Conservation (phyloP, 2,888 invertebrate species). For the Philaethria dido region DNA sequence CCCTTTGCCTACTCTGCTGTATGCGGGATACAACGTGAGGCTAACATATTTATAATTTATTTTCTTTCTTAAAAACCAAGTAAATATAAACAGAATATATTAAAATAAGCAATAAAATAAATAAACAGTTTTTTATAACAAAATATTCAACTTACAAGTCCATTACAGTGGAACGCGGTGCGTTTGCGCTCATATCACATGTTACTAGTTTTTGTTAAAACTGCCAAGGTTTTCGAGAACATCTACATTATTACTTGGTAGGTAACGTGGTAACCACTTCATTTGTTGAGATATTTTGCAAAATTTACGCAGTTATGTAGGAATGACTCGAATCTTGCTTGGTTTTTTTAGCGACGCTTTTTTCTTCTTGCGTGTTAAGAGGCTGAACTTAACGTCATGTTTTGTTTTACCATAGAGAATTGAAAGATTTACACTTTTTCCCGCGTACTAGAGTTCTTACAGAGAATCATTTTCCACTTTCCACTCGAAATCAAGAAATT, state of each 20-base stretch:
- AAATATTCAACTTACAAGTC: slow-evolving; percentile 28
- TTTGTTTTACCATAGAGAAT: too few species aligned
- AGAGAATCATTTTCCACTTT: too few species aligned
- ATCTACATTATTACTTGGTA: slow-evolving; percentile 19
- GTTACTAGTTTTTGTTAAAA: slow-evolving; percentile 44
- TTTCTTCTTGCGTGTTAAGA: not conserved
- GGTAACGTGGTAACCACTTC: slow-evolving; percentile 3
- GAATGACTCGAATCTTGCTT: not conserved
- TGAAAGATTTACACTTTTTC: too few species aligned
- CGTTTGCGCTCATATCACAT: slow-evolving; percentile 42
- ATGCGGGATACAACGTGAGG: too few species aligned
- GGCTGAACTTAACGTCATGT: too few species aligned
- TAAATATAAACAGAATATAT: not conserved
- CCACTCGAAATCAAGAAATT: too few species aligned
- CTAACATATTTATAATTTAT: not conserved
- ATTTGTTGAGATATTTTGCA: slow-evolving; percentile 4
- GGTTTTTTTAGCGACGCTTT: too few species aligned
- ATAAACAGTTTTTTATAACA: slow-evolving; percentile 12
- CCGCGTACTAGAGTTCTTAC: too few species aligned
- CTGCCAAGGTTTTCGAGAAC: slow-evolving; percentile 29
- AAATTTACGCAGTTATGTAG: not conserved
- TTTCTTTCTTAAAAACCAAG: not conserved
- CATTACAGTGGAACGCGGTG: slow-evolving; percentile 38
- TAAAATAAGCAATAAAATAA: slow-evolving; percentile 1
- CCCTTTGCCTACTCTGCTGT: too few species aligned